Conservation (phyloP, 2,113 vertebrate species). For the Aleadryas rufinucha region DNA sequence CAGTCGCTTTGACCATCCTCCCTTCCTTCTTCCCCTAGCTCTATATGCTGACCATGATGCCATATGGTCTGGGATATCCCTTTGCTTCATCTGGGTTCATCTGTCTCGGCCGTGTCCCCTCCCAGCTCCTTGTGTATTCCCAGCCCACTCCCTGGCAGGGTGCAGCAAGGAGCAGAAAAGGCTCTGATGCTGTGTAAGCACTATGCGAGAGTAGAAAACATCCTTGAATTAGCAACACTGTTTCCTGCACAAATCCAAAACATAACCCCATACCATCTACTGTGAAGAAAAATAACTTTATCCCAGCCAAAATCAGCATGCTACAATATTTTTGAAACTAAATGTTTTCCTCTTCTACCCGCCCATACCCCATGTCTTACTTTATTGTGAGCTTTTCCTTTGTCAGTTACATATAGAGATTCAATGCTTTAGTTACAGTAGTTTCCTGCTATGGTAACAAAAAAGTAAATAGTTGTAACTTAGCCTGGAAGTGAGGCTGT, state of each 20-base stretch:
- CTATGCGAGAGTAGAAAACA: too few relatives aligned
- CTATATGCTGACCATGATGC: neutral
- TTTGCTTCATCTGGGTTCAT: neutral
- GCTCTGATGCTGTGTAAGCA: neutral
- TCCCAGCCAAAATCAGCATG: neutral
- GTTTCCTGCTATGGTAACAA: neutral
- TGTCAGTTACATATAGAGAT: neutral
- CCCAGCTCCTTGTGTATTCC: neutral
- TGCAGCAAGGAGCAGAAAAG: neutral
- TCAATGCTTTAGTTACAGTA: neutral
- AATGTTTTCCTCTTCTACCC: neutral
- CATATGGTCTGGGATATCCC: neutral
- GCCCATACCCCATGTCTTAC: rapidly evolving
- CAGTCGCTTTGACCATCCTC: neutral
- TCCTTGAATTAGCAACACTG: neutral
- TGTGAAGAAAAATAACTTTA: neutral
- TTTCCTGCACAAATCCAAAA: neutral
- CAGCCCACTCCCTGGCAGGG: too few relatives aligned
- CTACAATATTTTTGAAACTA: neutral
- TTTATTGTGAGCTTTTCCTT: neutral
- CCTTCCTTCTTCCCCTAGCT: neutral
- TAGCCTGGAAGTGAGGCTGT: neutral
- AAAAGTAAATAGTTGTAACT: neutral
- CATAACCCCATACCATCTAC: neutral
- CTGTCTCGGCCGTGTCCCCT: rapidly evolving